Evolutionary conservation across 2,888 invertebrate species (phyloP), one percentile per base, ranked within the genome.

Genomic region (Drosophila villosipedis): DNA sequence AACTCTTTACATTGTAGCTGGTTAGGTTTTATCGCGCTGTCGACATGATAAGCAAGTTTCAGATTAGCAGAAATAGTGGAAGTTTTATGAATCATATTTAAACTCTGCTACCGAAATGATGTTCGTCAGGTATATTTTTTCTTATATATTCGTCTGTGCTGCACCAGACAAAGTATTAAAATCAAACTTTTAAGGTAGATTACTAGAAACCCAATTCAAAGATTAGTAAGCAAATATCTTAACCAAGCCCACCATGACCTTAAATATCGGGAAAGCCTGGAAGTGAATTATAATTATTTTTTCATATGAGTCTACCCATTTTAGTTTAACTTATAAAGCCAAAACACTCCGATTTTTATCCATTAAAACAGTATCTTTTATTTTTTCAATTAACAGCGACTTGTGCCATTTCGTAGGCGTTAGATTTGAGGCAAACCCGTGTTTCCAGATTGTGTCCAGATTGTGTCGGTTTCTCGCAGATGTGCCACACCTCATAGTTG

Each of bases 1-100:
- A 68, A 67, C 55, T 22, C 4, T 12, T 67, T 54, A 43, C 47
- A 37, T 53, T n/a, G n/a, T 25, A 12, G 22, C 30, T 43, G 19
- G 14, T 9, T 6, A 3, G 7, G 16, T 14, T 30, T 59, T 50
- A 65, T 59, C 59, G 19, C 7, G 3, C 14, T 9, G 31, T 7
- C 47, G 22, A 58, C 31, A 14, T 37, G 49, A 64, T 58, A 64
- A 57, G 57, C 28, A 16, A 3, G 19, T n/a, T 49, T 35, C 7
- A 12, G 31, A 52, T 12, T 50, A 50, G 43, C 22, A 14, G 7
- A 22, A 22, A 14, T 22, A 6, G 47, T 14, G 47, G 1, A 14
- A 47, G 22, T 22, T 14, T 14, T 47, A 16, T 14, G 22, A 22
- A 47, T 47, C 22, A 47, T 7, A 22, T 7, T 47, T 16, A 47